These are phyloP conservation scores for Leptopilina syphax DNA, from an alignment of 2,888 invertebrate species.

Conservation along the genomic window DNA sequence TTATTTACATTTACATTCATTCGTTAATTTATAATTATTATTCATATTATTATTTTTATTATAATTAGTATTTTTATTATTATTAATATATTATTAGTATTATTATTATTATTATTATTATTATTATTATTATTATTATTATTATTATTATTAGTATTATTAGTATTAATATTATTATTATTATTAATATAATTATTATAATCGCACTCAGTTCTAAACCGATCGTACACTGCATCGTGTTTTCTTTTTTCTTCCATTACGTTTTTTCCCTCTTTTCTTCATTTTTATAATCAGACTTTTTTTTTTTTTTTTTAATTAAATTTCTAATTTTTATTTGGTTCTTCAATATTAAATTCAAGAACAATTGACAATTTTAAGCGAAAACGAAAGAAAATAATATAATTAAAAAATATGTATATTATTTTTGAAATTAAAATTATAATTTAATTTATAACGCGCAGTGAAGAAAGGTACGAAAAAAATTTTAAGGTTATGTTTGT, in stretches of 20 bases:
- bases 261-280: background rate
- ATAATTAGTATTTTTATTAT: too few relatives aligned
- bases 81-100: too few relatives aligned
- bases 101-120: too few relatives aligned
- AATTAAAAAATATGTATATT: too few relatives aligned
- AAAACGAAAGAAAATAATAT: too few relatives aligned
- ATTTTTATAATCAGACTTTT: background rate
- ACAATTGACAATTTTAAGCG: background rate
- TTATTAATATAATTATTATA: background rate
- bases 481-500: too few relatives aligned
- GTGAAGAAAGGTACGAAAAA: too few relatives aligned
- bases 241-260: background rate
- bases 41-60: background rate
- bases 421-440: too few relatives aligned
- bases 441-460: too few relatives aligned
- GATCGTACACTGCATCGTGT: constrained; percentile 39
- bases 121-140: too few relatives aligned
- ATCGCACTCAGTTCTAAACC: constrained; percentile 30
- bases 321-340: background rate
- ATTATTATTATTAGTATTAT: too few relatives aligned
- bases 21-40: background rate
- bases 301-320: background rate
- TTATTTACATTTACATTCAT: constrained; percentile 33
- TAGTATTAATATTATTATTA: too few relatives aligned
- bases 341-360: background rate